Conservation (phyloP, 2,797 vertebrate species). For the Malurus splendens region DNA sequence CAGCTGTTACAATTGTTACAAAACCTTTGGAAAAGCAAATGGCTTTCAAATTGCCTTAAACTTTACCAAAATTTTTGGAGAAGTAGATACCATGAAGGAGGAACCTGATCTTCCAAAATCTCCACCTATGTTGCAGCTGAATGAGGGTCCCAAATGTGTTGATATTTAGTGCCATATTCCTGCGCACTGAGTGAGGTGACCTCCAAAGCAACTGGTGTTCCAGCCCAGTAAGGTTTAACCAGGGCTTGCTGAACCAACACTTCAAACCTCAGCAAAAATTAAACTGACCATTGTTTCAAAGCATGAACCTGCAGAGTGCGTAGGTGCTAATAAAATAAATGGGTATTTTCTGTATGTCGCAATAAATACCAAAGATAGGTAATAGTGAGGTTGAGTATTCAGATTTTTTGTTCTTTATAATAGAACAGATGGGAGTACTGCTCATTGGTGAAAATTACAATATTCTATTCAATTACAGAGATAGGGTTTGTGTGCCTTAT, state of each 20-base stretch:
- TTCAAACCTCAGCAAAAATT: background rate
- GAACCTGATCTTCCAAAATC: background rate
- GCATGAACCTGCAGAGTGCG: background rate
- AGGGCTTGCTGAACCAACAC: background rate
- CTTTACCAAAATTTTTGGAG: background rate
- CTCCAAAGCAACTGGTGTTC: background rate
- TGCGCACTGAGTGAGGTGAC: accelerated
- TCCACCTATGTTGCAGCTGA: background rate
- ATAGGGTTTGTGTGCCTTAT: background rate
- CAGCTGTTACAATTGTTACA: background rate
- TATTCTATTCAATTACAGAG: background rate
- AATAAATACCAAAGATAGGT: background rate
- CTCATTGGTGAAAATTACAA: background rate
- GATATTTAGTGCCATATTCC: background rate
- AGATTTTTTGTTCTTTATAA: background rate
- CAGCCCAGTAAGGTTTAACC: background rate
- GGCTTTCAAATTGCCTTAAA: background rate
- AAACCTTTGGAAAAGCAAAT: background rate
- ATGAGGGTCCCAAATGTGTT: background rate
- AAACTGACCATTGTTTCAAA: background rate
- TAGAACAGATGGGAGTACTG: background rate
- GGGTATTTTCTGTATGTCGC: background rate
- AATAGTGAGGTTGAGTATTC: background rate
- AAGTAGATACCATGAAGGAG: background rate
- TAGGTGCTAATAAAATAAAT: background rate